phyloP scores from a whole-genome alignment of 1,140 invertebrate species.

The Psilanteris sp. region DNA sequence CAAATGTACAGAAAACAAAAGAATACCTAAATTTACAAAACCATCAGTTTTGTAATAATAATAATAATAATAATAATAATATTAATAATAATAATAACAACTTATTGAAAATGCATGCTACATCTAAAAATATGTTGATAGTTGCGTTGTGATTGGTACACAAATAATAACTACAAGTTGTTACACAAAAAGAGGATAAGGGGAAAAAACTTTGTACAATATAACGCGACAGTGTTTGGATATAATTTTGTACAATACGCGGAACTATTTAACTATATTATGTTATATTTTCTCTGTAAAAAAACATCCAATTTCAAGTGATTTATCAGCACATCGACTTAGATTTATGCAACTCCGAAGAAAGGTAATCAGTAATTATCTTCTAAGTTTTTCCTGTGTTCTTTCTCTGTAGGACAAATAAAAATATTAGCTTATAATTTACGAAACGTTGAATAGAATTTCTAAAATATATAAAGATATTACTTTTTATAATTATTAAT shows the following conservation, averaged over 20 bases:
- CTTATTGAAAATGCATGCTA: constrained; percentile 73
- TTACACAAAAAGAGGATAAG: constrained; percentile 10
- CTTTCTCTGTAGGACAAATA: constrained; percentile 75
- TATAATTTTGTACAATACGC: background rate
- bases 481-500: no score
- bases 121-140: constrained; percentile 51
- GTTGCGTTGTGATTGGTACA: constrained; percentile 28
- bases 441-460: no score
- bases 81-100: constrained; percentile 63
- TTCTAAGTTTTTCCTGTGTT: constrained; percentile 77
- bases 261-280: background rate
- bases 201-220: constrained; percentile 33
- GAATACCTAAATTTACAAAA: constrained; percentile 54
- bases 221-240: background rate
- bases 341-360: constrained; percentile 37
- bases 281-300: constrained; percentile 10
- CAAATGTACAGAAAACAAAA: constrained; percentile 67
- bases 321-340: constrained; percentile 32
- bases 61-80: no score
- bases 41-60: constrained; percentile 10
- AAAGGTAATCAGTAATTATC: constrained; percentile 70
- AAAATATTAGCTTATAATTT: constrained; percentile 64
- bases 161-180: constrained; percentile 46
- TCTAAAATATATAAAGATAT: no score
- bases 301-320: constrained; percentile 21